Evolutionary conservation across 2,888 invertebrate genomes (phyloP).

Genomic region (Gortyna flavago): DNA sequence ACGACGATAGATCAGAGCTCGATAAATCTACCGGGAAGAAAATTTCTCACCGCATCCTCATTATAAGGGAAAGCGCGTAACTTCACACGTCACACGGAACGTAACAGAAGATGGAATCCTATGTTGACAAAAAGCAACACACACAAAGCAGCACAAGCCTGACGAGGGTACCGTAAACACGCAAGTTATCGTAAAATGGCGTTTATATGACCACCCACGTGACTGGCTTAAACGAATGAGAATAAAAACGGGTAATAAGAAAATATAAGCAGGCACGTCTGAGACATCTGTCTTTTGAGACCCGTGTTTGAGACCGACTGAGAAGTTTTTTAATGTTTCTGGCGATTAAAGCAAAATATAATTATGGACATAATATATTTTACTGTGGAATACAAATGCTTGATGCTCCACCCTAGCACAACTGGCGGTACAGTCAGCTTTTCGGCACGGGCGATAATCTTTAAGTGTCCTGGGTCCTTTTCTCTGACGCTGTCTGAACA

Average conservation of each 20-base stretch:
- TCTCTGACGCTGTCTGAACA: too few species aligned
- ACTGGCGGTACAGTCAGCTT: too few species aligned
- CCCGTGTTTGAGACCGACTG: conserved; percentile 2
- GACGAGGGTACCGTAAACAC: conserved; percentile 58
- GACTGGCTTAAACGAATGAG: conserved; percentile 48
- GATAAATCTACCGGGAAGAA: not conserved
- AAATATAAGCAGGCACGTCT: conserved; percentile 42
- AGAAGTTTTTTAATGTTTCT: conserved; percentile 27
- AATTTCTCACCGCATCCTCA: not conserved
- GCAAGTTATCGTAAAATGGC: conserved; percentile 68
- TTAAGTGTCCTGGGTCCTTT: too few species aligned
- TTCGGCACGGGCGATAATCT: too few species aligned
- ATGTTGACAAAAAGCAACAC: conserved; percentile 56
- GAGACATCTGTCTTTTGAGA: conserved; percentile 40
- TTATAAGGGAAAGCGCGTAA: conserved; percentile 25
- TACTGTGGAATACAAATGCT: not conserved
- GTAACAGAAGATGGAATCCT: conserved; percentile 28
- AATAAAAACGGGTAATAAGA: conserved; percentile 33
- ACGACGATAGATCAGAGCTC: not conserved
- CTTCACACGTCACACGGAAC: conserved; percentile 26
- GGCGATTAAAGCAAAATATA: conserved; percentile 13
- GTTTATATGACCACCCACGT: conserved; percentile 66
- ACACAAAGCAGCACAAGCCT: too few species aligned
- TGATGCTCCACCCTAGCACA: not conserved
- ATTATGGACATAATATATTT: not conserved